Evolutionary conservation across 2,113 vertebrate genomes (phyloP), one percentile per base, ranked within the genome.

Genomic region (Hippotragus niger): DNA sequence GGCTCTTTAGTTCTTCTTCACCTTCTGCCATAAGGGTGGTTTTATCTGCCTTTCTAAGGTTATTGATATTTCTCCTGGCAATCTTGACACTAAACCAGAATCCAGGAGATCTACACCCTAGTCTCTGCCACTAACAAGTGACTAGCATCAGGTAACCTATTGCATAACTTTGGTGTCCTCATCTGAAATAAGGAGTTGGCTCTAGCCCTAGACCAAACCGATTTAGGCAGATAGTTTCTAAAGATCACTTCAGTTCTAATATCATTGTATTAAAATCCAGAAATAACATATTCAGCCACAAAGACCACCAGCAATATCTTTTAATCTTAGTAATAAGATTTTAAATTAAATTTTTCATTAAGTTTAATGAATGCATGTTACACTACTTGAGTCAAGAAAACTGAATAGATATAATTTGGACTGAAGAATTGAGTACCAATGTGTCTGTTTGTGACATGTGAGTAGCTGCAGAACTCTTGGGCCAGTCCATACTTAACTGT

Each of bases 321-420:
- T 88, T 81, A 45, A 95, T 89, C 58, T 81, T 90, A 64, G 57
- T 88, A 78, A 92, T 19, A 57, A 2, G 25, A 53, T 81, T 58
- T 78, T 80, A 6, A 71, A 87, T 96, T 91, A 74, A 91, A 78
- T 27, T 50, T 94, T 94, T 97, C 53, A 94, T 95, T 78, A 85
- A 74, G 31, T 76, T 87, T 88, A 92, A 96, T 88, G 64, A 98
- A 88, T 94, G 12, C 15, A 36, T 53, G 36, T 58, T 58, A 80
- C 50, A 90, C 43, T 83, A 64, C 21, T 95, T 52, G 64, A 92
- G 53, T 96, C 36, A 90, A 94, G 31, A 95, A 96, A 86, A 50
- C 1, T 74, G 17, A 91, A 81, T 31, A 74, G 29, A 92, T 2
- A 67, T 52, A 27, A 83, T 52, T 82, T 92, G 84, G 64, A 67